Percentiles rank a stretch among this genome's conserved stretches.
Conservation (phyloP, 2,888 invertebrate genomes). For the Xylophagus ater region DNA sequence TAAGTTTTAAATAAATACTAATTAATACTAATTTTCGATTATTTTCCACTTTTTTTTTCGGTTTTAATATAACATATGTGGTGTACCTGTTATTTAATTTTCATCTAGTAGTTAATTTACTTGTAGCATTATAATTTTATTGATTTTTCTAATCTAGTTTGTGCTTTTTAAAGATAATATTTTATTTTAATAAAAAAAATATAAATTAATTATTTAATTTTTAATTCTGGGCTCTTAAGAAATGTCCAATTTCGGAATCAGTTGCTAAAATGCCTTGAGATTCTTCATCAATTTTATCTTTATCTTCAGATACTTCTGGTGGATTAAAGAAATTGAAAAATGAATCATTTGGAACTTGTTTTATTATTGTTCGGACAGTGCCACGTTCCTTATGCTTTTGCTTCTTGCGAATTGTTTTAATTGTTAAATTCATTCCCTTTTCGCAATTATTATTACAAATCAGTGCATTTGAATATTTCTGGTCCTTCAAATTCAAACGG, state of each 20-base stretch:
- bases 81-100: no score
- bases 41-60: no score
- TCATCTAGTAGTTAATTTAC: no score
- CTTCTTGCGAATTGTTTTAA: conserved; percentile 93
- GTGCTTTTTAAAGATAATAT: no score
- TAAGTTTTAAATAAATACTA: no score
- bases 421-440: conserved; percentile 92
- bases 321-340: conserved; percentile 99
- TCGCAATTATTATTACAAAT: conserved; percentile 96
- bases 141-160: no score
- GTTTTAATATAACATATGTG: no score
- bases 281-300: conserved; percentile 80
- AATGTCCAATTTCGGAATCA: conserved; percentile 98
- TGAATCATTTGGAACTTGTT: conserved; percentile 91
- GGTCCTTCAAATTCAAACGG: conserved; percentile 94
- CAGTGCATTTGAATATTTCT: conserved; percentile 42
- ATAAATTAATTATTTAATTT: no score
- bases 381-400: conserved; percentile 97
- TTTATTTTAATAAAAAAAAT: no score
- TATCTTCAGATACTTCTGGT: conserved; percentile 68
- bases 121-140: no score
- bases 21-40: no score
- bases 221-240: conserved; percentile 92
- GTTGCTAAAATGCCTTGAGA: conserved; percentile 69
- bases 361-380: conserved; percentile 82